Base-by-base conservation (phyloP, 2,113 vertebrate species). In the Felis chaus region DNA sequence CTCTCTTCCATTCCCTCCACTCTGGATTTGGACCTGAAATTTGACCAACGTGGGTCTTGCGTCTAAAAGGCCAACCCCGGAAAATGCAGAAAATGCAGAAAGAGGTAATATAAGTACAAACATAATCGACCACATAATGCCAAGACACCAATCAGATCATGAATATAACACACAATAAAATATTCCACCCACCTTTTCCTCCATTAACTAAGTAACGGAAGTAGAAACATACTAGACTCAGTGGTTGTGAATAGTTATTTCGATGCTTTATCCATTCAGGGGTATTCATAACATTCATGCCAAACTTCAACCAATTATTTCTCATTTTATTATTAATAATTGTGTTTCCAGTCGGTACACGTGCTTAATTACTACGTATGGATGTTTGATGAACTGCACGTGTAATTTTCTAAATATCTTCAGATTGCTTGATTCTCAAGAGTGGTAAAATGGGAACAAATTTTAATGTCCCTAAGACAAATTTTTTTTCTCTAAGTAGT, bases 371-470 rank as follows among this genome's bases (percentile, higher is more conserved):
- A n/a, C 33, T 36, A 81, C 50, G 36, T 61, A 68, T 55, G 0
- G 89, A 19, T 83, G 69, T 93, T 82, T 82, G 31, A 33, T 61
- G 21, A 79, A 39, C 21, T 85, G 39, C 7, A 21, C 29, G 19
- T n/a, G 11, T 50, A 25, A 53, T 94, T 94, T 96, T 86, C 55
- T 36, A 87, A 84, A 41, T 61, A 93, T 96, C 50, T 95, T 92
- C 39, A 89, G n/a, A 15, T 61, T 82, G n/a, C 19, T 25, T 83
- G 15, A 45, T 80, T 81, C 48, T 79, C 39, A 31, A 61, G 48
- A 50, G 50, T 63, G 55, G 10, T 85, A 73, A 95, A 73, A 83
- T 4, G 1, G 63, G 36, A 92, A 80, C 41, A 71, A n/a, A 85
- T 36, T 66, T 78, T 41, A 69, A 66, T 57, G 31, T 69, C n/a